phyloP scores from a whole-genome alignment of 2,888 invertebrate genomes.

The Galerucella pusilla region DNA sequence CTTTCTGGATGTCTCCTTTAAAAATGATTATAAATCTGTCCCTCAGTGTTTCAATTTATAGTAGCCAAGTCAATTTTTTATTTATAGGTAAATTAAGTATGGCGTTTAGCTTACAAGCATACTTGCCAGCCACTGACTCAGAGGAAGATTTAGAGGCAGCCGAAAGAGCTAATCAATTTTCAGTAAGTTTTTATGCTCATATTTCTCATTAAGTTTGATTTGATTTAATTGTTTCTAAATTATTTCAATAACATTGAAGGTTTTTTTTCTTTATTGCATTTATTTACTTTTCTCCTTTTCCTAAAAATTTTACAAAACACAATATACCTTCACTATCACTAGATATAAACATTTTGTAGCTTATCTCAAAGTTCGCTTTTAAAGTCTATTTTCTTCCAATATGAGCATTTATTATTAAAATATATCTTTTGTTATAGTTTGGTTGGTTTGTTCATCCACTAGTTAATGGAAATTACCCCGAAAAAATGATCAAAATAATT shows the following conservation, averaged over 20 bases:
- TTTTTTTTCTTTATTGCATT: no score
- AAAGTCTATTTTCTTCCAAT: no score
- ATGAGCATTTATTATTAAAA: background rate
- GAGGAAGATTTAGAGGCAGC: slow-evolving; percentile 71
- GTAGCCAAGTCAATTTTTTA: background rate
- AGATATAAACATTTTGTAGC: no score
- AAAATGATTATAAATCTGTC: no score
- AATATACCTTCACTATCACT: no score
- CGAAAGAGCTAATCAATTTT: slow-evolving; percentile 67
- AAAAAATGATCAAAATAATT: slow-evolving; percentile 71
- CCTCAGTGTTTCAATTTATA: no score
- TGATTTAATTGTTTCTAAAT: background rate
- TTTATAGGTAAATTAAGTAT: slow-evolving; percentile 31
- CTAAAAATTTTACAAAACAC: no score
- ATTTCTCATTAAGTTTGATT: background rate
- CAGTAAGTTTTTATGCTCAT: slow-evolving; percentile 60
- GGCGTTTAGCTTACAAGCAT: slow-evolving; percentile 26
- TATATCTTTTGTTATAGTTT: slow-evolving; percentile 32
- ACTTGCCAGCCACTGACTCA: slow-evolving; percentile 66
- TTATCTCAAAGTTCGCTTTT: no score
- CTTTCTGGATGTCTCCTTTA: no score
- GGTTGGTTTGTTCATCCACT: slow-evolving; percentile 68
- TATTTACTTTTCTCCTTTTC: no score
- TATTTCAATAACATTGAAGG: no score
- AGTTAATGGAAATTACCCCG: slow-evolving; percentile 75